A percentile compares a stretch with the other conserved stretches of the same genome.
These are phyloP conservation scores for Ennomos erosarius DNA, from an alignment of 2,888 invertebrate genomes.

Conservation along the genomic window DNA sequence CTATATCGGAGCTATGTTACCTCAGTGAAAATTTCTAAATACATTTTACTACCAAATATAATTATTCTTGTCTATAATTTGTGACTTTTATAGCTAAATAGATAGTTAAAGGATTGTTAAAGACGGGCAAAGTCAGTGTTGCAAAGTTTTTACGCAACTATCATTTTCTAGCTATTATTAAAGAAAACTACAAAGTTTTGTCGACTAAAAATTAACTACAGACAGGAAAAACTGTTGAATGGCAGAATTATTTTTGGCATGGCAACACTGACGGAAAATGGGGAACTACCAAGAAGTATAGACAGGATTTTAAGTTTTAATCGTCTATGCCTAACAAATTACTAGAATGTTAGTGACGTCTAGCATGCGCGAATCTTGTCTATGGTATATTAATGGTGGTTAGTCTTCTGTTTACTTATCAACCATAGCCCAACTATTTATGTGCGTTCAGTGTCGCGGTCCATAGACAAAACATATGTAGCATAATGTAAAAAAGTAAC, in stretches of 20 bases:
- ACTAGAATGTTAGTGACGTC: slow-evolving; percentile 73
- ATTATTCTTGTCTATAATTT: slow-evolving; percentile 33
- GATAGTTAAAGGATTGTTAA: slow-evolving; percentile 16
- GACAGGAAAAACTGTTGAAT: slow-evolving; percentile 14
- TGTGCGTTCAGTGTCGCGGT: slow-evolving; percentile 49
- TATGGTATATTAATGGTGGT: slow-evolving; percentile 53
- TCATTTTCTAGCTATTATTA: slow-evolving; percentile 26
- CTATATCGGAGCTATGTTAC: slow-evolving; percentile 51
- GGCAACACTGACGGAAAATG: slow-evolving; percentile 68
- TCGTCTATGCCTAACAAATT: slow-evolving; percentile 58
- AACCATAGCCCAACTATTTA: slow-evolving; percentile 76
- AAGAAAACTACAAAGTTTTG: slow-evolving; percentile 17
- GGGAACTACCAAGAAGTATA: slow-evolving; percentile 55
- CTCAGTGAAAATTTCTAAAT: slow-evolving; percentile 49
- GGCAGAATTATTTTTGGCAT: slow-evolving; percentile 35
- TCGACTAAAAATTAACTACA: slow-evolving; percentile 23
- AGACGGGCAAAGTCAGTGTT: slow-evolving; percentile 45
- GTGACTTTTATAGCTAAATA: slow-evolving; percentile 33
- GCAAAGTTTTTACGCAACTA: slow-evolving; percentile 34
- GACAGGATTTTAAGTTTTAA: slow-evolving; percentile 44
- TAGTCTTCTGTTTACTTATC: slow-evolving; percentile 55
- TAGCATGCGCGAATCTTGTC: slow-evolving; percentile 74
- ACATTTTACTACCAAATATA: slow-evolving; percentile 52
- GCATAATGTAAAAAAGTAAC: too few species aligned
- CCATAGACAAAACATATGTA: slow-evolving; percentile 51